phyloP scores from a whole-genome alignment of 2,113 vertebrate species.

The Marmota flaviventris region DNA sequence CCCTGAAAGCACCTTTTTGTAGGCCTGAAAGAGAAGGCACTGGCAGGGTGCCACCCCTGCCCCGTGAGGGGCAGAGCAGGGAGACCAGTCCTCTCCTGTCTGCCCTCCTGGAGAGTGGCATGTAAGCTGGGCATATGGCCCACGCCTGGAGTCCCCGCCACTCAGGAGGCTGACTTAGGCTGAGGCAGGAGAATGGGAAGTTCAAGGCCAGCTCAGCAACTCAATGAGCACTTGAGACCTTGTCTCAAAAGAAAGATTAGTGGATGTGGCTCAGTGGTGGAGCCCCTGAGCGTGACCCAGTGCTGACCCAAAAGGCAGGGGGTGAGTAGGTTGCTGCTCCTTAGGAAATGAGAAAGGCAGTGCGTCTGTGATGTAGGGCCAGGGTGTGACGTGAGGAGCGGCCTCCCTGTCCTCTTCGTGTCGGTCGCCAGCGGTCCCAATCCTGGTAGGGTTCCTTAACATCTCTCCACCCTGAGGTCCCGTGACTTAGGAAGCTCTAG shows the following conservation, averaged over 20 bases:
- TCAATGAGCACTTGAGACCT: no score
- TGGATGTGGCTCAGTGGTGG: no score
- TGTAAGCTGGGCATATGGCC: no score
- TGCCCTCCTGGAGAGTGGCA: neutral
- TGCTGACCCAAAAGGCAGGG: no score
- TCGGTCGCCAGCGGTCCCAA: neutral
- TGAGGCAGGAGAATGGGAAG: no score
- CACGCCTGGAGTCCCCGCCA: no score
- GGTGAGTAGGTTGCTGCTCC: neutral
- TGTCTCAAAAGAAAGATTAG: no score
- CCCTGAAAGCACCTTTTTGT: neutral
- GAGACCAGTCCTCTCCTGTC: neutral
- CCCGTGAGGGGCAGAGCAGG: neutral
- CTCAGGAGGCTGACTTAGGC: no score
- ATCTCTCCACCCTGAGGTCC: neutral
- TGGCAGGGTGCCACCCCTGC: neutral
- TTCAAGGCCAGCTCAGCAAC: no score
- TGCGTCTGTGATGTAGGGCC: fast-evolving
- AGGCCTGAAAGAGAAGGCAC: neutral
- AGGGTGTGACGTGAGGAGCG: neutral
- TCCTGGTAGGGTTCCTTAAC: fast-evolving
- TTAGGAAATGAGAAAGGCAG: neutral
- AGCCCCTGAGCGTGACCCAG: no score
- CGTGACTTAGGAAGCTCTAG: neutral
- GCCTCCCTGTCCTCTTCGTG: neutral